Evolutionary conservation across 2,113 vertebrate species (phyloP).

Genomic region (Chionomys nivalis): DNA sequence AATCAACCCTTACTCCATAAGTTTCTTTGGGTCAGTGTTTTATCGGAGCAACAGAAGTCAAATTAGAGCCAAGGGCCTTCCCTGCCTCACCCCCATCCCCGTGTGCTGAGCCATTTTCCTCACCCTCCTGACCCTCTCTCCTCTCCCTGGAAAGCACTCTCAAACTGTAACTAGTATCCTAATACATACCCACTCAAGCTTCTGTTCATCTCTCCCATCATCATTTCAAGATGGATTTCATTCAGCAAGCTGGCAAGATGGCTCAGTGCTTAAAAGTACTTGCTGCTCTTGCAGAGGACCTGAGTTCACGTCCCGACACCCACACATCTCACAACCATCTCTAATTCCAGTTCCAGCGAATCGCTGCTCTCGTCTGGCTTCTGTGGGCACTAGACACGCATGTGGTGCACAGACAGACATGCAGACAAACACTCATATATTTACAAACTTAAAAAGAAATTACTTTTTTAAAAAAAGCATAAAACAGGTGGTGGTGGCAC

Average conservation of each 20-base stretch:
- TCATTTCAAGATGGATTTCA: neutral
- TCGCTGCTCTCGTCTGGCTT: neutral
- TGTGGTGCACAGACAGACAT: too few species aligned
- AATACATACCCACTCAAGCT: neutral
- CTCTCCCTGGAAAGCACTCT: neutral
- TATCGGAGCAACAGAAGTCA: neutral
- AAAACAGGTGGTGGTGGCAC: rapidly evolving
- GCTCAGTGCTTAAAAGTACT: neutral
- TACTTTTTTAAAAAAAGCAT: neutral
- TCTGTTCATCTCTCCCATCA: neutral
- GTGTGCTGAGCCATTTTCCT: neutral
- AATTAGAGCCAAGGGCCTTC: neutral
- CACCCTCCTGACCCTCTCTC: neutral
- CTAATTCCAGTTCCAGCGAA: neutral
- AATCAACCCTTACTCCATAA: neutral
- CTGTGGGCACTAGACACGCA: neutral
- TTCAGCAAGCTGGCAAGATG: neutral
- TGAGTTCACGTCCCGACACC: neutral
- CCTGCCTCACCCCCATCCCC: neutral
- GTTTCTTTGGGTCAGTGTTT: neutral
- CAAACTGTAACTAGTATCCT: neutral
- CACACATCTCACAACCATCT: neutral
- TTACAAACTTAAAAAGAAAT: neutral
- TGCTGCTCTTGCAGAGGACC: neutral
- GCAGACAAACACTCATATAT: neutral